Evolutionary conservation across 2,113 vertebrate genomes (phyloP).

Genomic region (Symphodus melops): DNA sequence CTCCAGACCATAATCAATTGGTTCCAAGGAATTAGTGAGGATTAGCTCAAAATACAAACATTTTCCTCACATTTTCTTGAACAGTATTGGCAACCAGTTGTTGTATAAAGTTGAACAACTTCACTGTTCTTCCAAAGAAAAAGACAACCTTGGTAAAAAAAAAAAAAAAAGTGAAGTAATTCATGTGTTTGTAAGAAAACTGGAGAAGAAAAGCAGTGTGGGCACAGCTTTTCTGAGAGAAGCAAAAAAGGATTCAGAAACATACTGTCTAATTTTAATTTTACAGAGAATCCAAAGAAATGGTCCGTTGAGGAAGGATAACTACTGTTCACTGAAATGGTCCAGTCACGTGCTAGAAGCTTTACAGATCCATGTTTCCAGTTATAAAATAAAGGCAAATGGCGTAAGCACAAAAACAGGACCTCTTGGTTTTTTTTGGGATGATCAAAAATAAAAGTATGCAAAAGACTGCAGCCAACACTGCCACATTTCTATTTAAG

Average conservation of each 20-base stretch:
- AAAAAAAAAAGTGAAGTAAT: too few species aligned
- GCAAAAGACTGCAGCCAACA: not conserved
- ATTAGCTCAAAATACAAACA: too few species aligned
- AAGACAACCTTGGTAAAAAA: not conserved
- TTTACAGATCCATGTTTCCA: not conserved
- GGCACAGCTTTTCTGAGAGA: not conserved
- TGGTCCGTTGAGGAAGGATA: not conserved
- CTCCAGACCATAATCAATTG: too few species aligned
- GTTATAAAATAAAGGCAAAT: not conserved
- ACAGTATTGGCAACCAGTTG: too few species aligned
- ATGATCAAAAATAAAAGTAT: slow-evolving; percentile 9
- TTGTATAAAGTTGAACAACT: too few species aligned
- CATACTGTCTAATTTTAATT: not conserved
- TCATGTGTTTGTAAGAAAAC: not conserved
- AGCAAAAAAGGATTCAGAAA: not conserved
- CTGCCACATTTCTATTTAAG: not conserved
- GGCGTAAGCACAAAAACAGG: not conserved
- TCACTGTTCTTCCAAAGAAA: not conserved
- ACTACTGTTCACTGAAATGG: not conserved
- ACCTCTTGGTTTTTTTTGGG: not conserved
- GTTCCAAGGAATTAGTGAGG: too few species aligned
- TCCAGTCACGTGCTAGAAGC: not conserved
- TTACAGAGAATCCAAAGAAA: too few species aligned
- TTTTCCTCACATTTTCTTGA: too few species aligned
- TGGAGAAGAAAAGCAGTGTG: not conserved